These are phyloP conservation scores for Solenopsis fugax DNA, from an alignment of 1,140 invertebrate species.

Conservation along the genomic window DNA sequence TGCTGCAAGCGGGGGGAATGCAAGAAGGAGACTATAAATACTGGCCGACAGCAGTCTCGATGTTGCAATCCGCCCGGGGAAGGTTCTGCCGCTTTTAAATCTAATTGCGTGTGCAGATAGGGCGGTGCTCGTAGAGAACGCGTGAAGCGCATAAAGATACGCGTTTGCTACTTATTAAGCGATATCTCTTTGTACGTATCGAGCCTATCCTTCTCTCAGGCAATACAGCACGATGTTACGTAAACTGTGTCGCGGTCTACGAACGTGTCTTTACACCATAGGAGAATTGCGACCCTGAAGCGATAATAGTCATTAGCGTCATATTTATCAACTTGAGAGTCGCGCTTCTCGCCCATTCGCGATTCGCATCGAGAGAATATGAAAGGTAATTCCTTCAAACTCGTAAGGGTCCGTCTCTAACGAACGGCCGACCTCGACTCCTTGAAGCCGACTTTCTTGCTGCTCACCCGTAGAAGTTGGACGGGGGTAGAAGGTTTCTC, in stretches of 20 bases:
- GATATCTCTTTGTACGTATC: constrained; percentile 35
- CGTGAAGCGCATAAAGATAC: constrained; percentile 13
- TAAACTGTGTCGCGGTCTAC: constrained; percentile 4
- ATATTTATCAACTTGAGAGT: constrained; percentile 62
- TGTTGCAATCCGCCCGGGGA: constrained; percentile 18
- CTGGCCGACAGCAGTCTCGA: constrained; percentile 13
- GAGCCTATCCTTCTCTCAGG: constrained; percentile 15
- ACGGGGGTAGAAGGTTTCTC: background rate
- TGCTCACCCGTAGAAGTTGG: background rate
- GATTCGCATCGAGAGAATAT: background rate
- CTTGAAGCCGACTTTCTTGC: constrained; percentile 9
- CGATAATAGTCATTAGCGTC: constrained; percentile 68
- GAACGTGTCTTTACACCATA: background rate
- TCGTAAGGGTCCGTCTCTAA: constrained; percentile 29
- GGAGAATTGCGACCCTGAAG: constrained; percentile 23
- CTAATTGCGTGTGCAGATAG: constrained; percentile 45
- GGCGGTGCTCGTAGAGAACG: constrained; percentile 3
- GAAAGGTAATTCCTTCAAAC: constrained; percentile 38
- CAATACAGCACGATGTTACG: background rate
- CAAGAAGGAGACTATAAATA: constrained; percentile 16
- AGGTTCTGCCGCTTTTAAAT: constrained; percentile 38
- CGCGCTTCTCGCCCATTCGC: background rate
- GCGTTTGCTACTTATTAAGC: constrained; percentile 41
- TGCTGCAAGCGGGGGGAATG: background rate
- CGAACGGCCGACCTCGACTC: constrained; percentile 42